A percentile compares a stretch with the other conserved stretches of the same genome.
Evolutionary conservation across 2,797 vertebrate genomes (phyloP).

Genomic region (Alca torda): DNA sequence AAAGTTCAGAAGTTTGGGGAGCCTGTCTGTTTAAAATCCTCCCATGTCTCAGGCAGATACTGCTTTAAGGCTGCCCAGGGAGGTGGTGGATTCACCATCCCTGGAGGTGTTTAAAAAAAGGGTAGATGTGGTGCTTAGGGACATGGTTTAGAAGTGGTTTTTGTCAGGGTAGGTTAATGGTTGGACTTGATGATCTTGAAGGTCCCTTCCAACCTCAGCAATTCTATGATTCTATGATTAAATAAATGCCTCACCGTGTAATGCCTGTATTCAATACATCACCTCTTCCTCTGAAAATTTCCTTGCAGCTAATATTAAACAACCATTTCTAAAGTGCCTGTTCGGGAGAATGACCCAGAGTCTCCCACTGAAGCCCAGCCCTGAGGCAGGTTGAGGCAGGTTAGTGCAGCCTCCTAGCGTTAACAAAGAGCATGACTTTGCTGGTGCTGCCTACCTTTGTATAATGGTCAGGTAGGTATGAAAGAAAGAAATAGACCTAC

Average conservation of each 20-base stretch:
- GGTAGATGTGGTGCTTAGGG: too few relatives aligned
- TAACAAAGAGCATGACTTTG: not conserved
- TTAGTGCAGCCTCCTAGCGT: not conserved
- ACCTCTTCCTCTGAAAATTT: not conserved
- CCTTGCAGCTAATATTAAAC: not conserved
- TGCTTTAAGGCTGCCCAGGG: too few relatives aligned
- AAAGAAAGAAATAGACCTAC: not conserved
- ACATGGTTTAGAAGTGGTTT: too few relatives aligned
- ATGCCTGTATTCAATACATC: not conserved
- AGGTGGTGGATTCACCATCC: too few relatives aligned
- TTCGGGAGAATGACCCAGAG: not conserved
- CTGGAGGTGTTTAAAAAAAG: too few relatives aligned
- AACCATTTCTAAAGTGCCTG: not conserved
- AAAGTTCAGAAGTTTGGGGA: not conserved
- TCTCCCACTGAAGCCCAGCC: not conserved
- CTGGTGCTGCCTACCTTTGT: not conserved
- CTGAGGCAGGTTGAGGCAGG: not conserved
- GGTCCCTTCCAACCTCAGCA: too few relatives aligned
- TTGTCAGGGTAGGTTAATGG: too few relatives aligned
- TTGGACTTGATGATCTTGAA: too few relatives aligned
- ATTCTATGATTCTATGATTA: too few relatives aligned
- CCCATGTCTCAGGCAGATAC: not conserved
- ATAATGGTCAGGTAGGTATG: too few relatives aligned
- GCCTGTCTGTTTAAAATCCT: not conserved
- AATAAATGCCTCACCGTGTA: not conserved